Evolutionary conservation across 2,888 invertebrate genomes (phyloP).

Genomic region (Zhuqinia jingwanae): DNA sequence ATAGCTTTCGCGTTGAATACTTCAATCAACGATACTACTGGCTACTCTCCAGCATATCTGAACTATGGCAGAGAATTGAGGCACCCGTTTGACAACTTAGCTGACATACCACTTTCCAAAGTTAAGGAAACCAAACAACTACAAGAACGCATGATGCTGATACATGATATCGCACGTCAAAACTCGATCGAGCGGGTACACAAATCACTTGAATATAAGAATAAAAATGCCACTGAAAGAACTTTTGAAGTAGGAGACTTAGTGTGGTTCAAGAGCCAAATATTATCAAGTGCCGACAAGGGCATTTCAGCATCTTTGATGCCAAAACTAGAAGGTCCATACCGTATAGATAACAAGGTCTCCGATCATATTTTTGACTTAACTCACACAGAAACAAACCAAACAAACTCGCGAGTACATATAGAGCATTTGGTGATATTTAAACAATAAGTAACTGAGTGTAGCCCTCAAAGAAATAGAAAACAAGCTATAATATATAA

Average conservation of each 20-base stretch:
- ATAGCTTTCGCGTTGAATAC: slow-evolving; percentile 60
- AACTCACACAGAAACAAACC: not conserved
- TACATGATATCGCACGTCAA: slow-evolving; percentile 59
- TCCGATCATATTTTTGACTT: slow-evolving; percentile 51
- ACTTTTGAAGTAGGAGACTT: slow-evolving; percentile 59
- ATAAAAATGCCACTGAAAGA: slow-evolving; percentile 28
- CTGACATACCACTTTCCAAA: not conserved
- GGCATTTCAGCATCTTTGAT: slow-evolving; percentile 54
- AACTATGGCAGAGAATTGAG: slow-evolving; percentile 59
- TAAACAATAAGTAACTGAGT: not conserved
- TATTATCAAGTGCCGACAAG: slow-evolving; percentile 60
- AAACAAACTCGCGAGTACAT: slow-evolving; percentile 54
- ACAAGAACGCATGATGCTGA: slow-evolving; percentile 16
- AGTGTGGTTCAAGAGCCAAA: slow-evolving; percentile 58
- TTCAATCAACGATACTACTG: slow-evolving; percentile 45
- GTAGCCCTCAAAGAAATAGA: too few species aligned
- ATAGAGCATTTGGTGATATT: slow-evolving; percentile 51
- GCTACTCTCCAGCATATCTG: slow-evolving; percentile 63
- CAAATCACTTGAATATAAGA: slow-evolving; percentile 46
- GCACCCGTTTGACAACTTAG: slow-evolving; percentile 65
- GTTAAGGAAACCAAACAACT: slow-evolving; percentile 17
- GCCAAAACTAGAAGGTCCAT: slow-evolving; percentile 69
- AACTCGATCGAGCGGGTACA: slow-evolving; percentile 30
- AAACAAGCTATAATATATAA: not conserved
- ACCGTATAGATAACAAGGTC: slow-evolving; percentile 3